A percentile compares a stretch with the other conserved stretches of the same genome.
Conservation (phyloP, 2,797 vertebrate genomes). For the Leucoraja ocellata region DNA sequence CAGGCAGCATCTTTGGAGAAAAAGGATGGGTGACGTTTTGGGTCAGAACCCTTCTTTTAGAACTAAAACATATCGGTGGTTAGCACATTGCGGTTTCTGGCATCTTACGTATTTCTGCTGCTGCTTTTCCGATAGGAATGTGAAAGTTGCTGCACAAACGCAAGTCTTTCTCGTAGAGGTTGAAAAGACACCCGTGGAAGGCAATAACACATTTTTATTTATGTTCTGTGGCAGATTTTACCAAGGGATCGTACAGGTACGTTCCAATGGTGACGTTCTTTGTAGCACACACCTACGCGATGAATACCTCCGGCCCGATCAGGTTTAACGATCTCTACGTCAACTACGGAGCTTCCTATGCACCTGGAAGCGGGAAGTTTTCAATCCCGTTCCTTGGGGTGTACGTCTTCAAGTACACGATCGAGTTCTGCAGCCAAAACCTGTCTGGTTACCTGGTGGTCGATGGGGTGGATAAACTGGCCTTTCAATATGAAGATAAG, state of each 20-base stretch:
- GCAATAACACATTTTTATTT: neutral
- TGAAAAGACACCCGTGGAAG: neutral
- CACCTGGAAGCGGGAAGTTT: slow-evolving; percentile 63
- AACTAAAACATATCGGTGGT: too few relatives aligned
- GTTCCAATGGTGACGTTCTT: slow-evolving; percentile 71
- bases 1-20: too few relatives aligned
- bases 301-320: slow-evolving; percentile 63
- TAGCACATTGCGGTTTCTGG: too few relatives aligned
- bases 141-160: too few relatives aligned
- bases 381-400: slow-evolving; percentile 64
- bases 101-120: too few relatives aligned
- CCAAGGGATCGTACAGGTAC: slow-evolving; percentile 68
- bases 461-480: slow-evolving; percentile 63
- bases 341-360: slow-evolving; percentile 65
- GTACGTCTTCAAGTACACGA: slow-evolving; percentile 66
- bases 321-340: slow-evolving; percentile 67
- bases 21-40: too few relatives aligned
- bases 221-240: slow-evolving; percentile 59
- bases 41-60: too few relatives aligned
- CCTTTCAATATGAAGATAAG: slow-evolving; percentile 61
- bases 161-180: too few relatives aligned
- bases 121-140: too few relatives aligned
- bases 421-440: slow-evolving; percentile 59
- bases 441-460: slow-evolving; percentile 65
- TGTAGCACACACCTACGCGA: slow-evolving; percentile 62